These are phyloP conservation scores for Bostrychus sinensis DNA, from an alignment of 2,113 vertebrate species.

Conservation along the genomic window DNA sequence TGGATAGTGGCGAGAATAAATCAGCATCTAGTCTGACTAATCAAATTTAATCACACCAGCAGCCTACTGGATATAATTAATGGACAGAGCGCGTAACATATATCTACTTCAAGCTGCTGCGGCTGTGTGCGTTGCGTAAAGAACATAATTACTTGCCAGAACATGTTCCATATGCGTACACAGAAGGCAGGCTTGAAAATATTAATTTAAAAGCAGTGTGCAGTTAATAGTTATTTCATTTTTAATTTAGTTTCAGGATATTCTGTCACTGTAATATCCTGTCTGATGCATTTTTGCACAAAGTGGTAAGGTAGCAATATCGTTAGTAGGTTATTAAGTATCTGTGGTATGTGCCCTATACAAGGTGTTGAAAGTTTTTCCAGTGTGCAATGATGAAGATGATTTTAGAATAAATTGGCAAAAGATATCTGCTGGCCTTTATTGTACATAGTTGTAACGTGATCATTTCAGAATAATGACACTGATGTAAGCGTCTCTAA, in stretches of 20 bases:
- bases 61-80: conserved; percentile 63
- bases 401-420: no score
- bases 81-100: conserved; percentile 39
- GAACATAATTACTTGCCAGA: conserved; percentile 40
- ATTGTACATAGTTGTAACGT: no score
- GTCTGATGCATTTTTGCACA: background rate
- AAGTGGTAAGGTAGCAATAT: background rate
- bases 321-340: background rate
- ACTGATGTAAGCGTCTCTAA: no score
- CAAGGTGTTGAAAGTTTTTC: no score
- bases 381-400: no score
- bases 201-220: conserved; percentile 6
- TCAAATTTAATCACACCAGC: conserved; percentile 69
- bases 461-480: no score
- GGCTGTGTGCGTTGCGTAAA: conserved; percentile 17
- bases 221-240: conserved; percentile 9
- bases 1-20: conserved; percentile 60
- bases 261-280: conserved; percentile 5
- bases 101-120: conserved; percentile 37
- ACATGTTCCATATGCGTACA: conserved; percentile 29
- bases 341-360: no score
- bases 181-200: conserved; percentile 6
- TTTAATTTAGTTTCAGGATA: conserved; percentile 5
- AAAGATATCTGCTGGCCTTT: no score
- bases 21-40: conserved; percentile 70